Evolutionary conservation across 2,888 invertebrate species (phyloP).

Genomic region (Aspidiotus rigidus): DNA sequence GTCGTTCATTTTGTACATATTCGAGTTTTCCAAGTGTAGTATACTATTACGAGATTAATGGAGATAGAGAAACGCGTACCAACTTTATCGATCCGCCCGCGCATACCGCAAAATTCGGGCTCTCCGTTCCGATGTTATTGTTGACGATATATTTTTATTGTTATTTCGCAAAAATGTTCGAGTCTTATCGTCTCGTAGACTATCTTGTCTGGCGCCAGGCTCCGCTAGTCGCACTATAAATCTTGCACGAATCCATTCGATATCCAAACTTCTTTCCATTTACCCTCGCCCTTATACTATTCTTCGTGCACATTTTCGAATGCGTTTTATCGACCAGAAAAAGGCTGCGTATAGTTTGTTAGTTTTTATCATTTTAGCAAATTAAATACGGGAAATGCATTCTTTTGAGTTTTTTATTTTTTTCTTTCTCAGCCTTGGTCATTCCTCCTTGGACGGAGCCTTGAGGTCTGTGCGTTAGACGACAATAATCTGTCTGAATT

Average conservation of each 20-base stretch:
- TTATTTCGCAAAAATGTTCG: slow-evolving; percentile 32
- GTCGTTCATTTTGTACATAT: too few species aligned
- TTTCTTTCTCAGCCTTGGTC: too few species aligned
- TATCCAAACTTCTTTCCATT: slow-evolving; percentile 30
- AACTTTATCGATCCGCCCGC: slow-evolving; percentile 20
- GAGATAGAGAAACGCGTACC: slow-evolving; percentile 2
- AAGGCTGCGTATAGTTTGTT: too few species aligned
- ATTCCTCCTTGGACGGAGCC: too few species aligned
- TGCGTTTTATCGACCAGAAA: slow-evolving; percentile 1
- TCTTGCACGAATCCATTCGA: slow-evolving; percentile 20
- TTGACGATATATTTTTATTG: slow-evolving; percentile 30
- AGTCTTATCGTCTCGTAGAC: slow-evolving; percentile 31
- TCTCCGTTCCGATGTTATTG: slow-evolving; percentile 19
- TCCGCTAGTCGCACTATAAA: slow-evolving; percentile 28
- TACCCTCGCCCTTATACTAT: slow-evolving; percentile 20
- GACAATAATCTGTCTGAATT: too few species aligned
- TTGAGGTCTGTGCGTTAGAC: too few species aligned
- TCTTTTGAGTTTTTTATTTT: too few species aligned
- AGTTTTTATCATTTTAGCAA: too few species aligned
- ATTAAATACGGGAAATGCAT: too few species aligned
- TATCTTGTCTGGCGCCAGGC: slow-evolving; percentile 30
- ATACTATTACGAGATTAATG: neutral
- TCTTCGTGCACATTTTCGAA: neutral
- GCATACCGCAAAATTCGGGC: slow-evolving; percentile 5
- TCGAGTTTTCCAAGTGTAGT: too few species aligned